A percentile compares a stretch with the other conserved stretches of the same genome.
These are phyloP conservation scores for Chloroceryle inda DNA, from an alignment of 2,797 vertebrate species.

Conservation along the genomic window DNA sequence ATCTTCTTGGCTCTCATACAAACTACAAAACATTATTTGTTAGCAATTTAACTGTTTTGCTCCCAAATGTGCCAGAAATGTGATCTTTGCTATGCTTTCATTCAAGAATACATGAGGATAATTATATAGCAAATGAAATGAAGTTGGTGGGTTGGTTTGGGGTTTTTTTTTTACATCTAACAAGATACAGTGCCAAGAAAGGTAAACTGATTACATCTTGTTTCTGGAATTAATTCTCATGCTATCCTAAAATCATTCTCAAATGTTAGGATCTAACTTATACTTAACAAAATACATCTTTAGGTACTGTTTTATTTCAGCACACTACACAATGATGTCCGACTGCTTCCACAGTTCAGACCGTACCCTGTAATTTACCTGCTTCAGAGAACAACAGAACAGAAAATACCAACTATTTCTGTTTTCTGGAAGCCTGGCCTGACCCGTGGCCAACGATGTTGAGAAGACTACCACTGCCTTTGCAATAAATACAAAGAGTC, in stretches of 20 bases:
- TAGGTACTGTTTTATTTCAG: slow-evolving; percentile 6
- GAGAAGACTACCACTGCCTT: neutral
- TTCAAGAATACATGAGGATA: slow-evolving; percentile 44
- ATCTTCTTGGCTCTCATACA: slow-evolving; percentile 81
- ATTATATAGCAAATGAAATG: slow-evolving; percentile 55
- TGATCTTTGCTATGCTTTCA: slow-evolving; percentile 54
- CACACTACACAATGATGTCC: neutral
- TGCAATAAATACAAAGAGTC: neutral
- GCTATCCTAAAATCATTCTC: slow-evolving; percentile 1
- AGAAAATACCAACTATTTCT: neutral
- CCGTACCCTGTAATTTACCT: neutral
- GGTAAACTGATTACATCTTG: slow-evolving; percentile 40
- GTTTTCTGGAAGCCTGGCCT: neutral
- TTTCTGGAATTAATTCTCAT: slow-evolving; percentile 39
- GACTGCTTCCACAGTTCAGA: neutral
- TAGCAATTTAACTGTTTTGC: slow-evolving; percentile 81
- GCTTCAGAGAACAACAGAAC: neutral
- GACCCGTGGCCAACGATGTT: neutral
- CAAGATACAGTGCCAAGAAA: slow-evolving; percentile 41
- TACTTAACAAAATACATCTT: neutral
- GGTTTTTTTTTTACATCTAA: neutral
- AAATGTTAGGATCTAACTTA: slow-evolving; percentile 25
- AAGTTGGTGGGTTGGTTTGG: neutral
- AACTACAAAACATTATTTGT: slow-evolving; percentile 79
- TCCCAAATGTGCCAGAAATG: slow-evolving; percentile 73